Evolutionary conservation across 2,797 vertebrate genomes (phyloP), one percentile per base, ranked within the genome.

Genomic region (Xenops minutus): DNA sequence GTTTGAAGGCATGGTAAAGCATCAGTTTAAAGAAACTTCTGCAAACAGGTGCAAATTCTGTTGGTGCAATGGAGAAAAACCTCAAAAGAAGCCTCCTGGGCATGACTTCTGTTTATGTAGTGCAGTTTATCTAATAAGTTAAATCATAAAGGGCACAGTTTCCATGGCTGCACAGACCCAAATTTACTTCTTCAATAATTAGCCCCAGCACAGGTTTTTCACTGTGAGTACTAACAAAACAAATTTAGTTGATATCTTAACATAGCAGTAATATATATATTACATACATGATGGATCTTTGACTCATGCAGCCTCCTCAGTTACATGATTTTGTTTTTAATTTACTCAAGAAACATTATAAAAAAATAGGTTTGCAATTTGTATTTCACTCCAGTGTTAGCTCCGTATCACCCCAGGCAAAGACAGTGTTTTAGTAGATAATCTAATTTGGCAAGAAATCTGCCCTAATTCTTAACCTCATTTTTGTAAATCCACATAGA

Each of bases 291-390:
- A 93, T 15, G 73, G 72, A 71, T 63, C 67, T 73, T 76, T 85
- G 88, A 89, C 61, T 95, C 87, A 88, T 68, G 82, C 93, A 91
- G 90, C 77, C 93, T 88, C 66, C 56, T 62, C 77, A 88, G 75
- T 95, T 90, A 91, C 29, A 79, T 80, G 76, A 85, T 54, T 48
- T 37, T 22, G 72, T 30, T 37, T 44, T 82, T 62, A 14, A 94
- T 92, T 95, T 95, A 87, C 74, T 94, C 85, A 85, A 95, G 88
- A 96, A 94, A 95, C 43, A 36, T 93, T 88, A 96, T 97, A 97
- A 95, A 97, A 96, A 96, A 96, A 97, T 89, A 97, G 86, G 89
- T 87, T 92, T 93, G 69, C 62, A 59, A 82, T 92, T 88, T 96
- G 68, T 95, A 87, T 95, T 92, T 96, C 71, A 81, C 91, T 94